Evolutionary conservation across 2,797 vertebrate species (phyloP).

Genomic region (Staurois parvus): DNA sequence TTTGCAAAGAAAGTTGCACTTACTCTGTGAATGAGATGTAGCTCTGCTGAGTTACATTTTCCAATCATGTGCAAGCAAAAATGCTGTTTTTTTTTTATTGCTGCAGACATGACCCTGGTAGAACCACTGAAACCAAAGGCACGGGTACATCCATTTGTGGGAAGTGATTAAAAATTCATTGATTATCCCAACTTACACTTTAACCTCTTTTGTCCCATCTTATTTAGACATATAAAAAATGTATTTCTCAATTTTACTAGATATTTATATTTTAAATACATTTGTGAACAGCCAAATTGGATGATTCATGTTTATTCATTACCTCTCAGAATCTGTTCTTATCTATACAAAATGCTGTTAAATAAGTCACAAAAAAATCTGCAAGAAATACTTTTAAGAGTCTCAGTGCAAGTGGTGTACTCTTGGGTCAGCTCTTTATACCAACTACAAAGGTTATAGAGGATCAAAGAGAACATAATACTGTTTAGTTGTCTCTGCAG

Average conservation of each 20-base stretch:
- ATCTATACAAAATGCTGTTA: not conserved
- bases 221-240: not conserved
- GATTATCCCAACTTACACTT: not conserved
- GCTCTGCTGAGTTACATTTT: too few species aligned
- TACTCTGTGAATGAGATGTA: too few species aligned
- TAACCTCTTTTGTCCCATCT: not conserved
- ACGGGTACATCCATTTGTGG: too few species aligned
- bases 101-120: too few species aligned
- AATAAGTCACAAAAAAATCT: not conserved
- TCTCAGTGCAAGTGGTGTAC: not conserved
- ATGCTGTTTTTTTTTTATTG: too few species aligned
- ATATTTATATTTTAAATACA: not conserved
- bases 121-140: too few species aligned
- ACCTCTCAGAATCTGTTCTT: not conserved
- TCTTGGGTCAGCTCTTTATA: not conserved
- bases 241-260: not conserved
- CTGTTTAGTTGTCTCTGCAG: not conserved
- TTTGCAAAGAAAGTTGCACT: too few species aligned
- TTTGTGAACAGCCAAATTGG: not conserved
- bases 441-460: not conserved
- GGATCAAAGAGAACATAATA: conserved; percentile 1
- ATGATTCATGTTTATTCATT: not conserved
- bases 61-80: too few species aligned
- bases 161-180: too few species aligned
- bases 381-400: not conserved